A percentile compares a stretch with the other conserved stretches of the same genome.
Evolutionary conservation across 2,113 vertebrate species (phyloP).

Genomic region (Butorides virescens): DNA sequence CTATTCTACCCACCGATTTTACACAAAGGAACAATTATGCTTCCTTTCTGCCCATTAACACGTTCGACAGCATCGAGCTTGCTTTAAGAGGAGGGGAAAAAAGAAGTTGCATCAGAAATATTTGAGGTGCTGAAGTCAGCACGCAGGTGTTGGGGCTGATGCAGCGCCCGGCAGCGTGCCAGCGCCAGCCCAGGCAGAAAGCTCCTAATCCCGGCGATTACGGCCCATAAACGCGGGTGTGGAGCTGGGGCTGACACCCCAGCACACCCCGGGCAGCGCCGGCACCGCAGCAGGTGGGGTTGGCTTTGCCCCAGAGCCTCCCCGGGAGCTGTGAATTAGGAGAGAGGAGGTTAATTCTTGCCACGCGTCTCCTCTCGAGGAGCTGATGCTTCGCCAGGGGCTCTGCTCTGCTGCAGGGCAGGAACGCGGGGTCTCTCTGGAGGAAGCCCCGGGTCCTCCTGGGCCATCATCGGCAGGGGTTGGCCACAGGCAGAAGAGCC

Average conservation of each 20-base stretch:
- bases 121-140: slow-evolving; percentile 44
- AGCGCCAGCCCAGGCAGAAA: not conserved
- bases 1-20: not conserved
- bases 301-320: not conserved
- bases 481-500: fast-evolving
- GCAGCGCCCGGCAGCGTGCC: not conserved
- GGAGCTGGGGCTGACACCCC: not conserved
- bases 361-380: fast-evolving
- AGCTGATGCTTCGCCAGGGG: fast-evolving
- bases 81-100: not conserved
- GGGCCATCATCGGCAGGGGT: fast-evolving
- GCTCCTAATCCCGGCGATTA: not conserved
- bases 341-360: not conserved
- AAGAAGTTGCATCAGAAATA: not conserved
- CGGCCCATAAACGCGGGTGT: fast-evolving
- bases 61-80: fast-evolving
- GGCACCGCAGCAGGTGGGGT: not conserved
- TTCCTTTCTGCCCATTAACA: not conserved
- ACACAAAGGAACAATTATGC: slow-evolving; percentile 31
- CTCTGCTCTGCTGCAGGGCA: fast-evolving
- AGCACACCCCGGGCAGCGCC: not conserved
- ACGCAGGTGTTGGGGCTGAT: not conserved
- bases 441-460: not conserved
- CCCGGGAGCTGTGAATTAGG: not conserved
- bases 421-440: fast-evolving